A percentile compares a stretch with the other conserved stretches of the same genome.
These are phyloP conservation scores for Rhinoderma darwinii DNA, from an alignment of 2,113 vertebrate species.

Conservation along the genomic window DNA sequence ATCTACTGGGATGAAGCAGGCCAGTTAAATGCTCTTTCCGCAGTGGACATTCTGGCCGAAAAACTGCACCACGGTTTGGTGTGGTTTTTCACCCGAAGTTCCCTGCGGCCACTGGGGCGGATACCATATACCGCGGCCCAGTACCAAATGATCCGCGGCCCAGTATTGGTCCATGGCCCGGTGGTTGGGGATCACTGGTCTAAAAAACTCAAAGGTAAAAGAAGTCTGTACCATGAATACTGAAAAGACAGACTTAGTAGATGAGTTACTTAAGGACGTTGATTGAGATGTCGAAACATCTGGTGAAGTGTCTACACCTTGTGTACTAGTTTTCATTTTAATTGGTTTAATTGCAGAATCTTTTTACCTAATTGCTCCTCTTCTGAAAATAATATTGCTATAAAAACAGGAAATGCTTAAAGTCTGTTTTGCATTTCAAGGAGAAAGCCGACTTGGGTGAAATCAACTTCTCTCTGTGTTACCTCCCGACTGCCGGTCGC, in stretches of 20 bases:
- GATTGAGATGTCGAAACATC: background rate
- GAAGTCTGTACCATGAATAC: background rate
- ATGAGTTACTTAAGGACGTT: background rate
- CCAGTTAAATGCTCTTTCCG: no score
- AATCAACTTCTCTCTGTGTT: conserved; percentile 94
- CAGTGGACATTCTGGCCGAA: no score
- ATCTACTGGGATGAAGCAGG: no score
- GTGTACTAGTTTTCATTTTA: background rate
- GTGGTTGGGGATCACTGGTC: no score
- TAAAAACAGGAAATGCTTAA: conserved; percentile 28
- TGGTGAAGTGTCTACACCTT: conserved; percentile 16
- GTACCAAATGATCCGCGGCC: no score
- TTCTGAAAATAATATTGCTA: conserved; percentile 11
- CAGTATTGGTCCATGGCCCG: no score
- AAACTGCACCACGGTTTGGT: no score
- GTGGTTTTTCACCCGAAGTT: no score
- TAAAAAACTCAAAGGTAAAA: background rate
- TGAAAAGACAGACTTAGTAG: background rate
- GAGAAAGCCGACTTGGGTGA: conserved; percentile 95
- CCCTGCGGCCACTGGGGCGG: no score
- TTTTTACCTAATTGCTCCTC: background rate
- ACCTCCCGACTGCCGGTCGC: conserved; percentile 90
- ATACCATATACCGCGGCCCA: no score
- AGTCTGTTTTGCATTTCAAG: conserved; percentile 66
- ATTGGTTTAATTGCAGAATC: conserved; percentile 18